Evolutionary conservation across 1,140 invertebrate species (phyloP).

Genomic region (Dryas iulia): DNA sequence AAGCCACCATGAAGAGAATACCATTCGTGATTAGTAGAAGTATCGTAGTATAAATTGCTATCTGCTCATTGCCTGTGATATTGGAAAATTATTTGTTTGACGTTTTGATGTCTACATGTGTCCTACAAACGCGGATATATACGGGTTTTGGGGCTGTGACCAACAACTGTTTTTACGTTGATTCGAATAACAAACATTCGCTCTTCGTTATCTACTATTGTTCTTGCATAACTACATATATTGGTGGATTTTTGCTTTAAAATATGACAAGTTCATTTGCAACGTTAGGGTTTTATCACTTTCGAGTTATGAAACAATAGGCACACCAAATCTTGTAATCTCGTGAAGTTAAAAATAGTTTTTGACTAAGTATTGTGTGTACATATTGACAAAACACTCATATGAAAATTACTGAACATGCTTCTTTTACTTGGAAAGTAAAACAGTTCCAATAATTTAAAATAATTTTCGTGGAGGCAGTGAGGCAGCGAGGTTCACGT

Average conservation of each 20-base stretch:
- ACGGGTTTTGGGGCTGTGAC: slow-evolving; percentile 27
- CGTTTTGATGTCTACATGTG: slow-evolving; percentile 27
- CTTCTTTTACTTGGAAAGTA: not conserved
- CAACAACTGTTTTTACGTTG: slow-evolving; percentile 33
- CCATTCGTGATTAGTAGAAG: not conserved
- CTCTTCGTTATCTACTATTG: slow-evolving; percentile 39
- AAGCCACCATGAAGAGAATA: not conserved
- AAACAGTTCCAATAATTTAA: not conserved
- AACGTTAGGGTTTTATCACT: not conserved
- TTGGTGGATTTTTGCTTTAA: slow-evolving; percentile 31
- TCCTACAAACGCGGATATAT: slow-evolving; percentile 12
- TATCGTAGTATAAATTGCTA: not conserved
- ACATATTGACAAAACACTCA: no score
- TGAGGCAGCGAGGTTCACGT: not conserved
- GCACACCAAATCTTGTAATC: not conserved
- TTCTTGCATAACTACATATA: slow-evolving; percentile 41
- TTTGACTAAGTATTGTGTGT: no score
- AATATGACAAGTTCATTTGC: slow-evolving; percentile 14
- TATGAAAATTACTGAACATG: not conserved
- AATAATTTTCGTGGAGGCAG: not conserved
- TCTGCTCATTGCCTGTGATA: slow-evolving; percentile 14
- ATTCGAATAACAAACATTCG: slow-evolving; percentile 34
- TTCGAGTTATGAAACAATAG: not conserved
- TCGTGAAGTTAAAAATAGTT: not conserved
- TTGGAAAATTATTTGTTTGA: slow-evolving; percentile 32